Conservation (phyloP, 2,797 vertebrate species). For the Chromis chromis region DNA sequence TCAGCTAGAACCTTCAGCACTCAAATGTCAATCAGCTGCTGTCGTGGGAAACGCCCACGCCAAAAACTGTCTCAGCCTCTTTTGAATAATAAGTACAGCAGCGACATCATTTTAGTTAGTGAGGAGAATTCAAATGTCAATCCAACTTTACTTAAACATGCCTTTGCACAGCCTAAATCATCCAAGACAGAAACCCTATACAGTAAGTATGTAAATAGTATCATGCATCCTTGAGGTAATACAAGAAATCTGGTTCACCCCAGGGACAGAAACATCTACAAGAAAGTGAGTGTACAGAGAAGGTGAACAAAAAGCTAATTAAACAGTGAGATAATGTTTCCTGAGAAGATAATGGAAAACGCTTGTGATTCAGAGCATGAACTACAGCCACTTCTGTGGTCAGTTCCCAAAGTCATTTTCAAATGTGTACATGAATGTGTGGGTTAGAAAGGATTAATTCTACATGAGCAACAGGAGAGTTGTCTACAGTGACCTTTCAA, state of each 20-base stretch:
- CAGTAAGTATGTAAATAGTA: neutral
- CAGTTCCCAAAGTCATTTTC: slow-evolving; percentile 18
- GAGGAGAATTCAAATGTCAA: neutral
- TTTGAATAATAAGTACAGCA: neutral
- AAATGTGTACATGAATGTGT: neutral
- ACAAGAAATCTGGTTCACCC: neutral
- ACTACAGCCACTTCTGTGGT: slow-evolving; percentile 7
- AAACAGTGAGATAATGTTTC: slow-evolving; percentile 29
- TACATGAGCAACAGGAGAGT: slow-evolving; percentile 18
- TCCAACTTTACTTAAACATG: neutral
- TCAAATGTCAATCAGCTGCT: no score
- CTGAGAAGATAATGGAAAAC: slow-evolving; percentile 5
- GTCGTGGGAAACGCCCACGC: neutral
- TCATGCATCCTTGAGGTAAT: neutral
- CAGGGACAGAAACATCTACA: neutral
- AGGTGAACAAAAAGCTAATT: slow-evolving; percentile 38
- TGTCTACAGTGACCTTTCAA: slow-evolving; percentile 50
- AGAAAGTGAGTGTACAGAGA: neutral
- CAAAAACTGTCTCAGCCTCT: neutral
- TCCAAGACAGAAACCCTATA: neutral
- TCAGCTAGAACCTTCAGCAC: no score
- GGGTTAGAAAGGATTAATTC: slow-evolving; percentile 33
- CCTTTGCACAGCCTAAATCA: neutral
- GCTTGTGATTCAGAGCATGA: slow-evolving; percentile 28
- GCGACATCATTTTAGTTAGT: neutral